Percentiles rank a stretch among this genome's conserved stretches.
Evolutionary conservation across 2,797 vertebrate species (phyloP).

Genomic region (Anniella stebbinsi): DNA sequence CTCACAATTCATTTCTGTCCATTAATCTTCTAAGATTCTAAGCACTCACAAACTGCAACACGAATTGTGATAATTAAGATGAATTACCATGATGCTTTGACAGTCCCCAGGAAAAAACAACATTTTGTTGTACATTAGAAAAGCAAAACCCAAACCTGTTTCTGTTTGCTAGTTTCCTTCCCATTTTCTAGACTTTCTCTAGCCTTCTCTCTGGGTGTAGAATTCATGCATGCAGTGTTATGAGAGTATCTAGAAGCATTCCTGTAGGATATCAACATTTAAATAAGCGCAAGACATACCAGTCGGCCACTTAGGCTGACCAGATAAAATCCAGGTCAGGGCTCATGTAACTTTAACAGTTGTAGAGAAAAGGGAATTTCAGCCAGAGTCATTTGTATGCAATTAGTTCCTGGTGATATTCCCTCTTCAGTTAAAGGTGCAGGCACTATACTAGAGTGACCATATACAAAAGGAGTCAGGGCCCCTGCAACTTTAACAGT

Average conservation of each 20-base stretch:
- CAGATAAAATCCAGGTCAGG: no score
- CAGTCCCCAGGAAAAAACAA: not conserved
- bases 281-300: no score
- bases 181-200: slow-evolving; percentile 24
- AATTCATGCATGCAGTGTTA: not conserved
- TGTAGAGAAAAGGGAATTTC: no score
- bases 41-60: slow-evolving; percentile 47
- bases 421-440: no score
- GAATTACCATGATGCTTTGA: slow-evolving; percentile 53
- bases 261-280: not conserved
- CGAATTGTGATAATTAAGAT: slow-evolving; percentile 68
- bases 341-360: no score
- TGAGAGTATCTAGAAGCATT: slow-evolving; percentile 47
- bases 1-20: slow-evolving; percentile 57
- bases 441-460: no score
- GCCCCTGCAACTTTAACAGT: no score
- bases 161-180: slow-evolving; percentile 22
- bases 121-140: slow-evolving; percentile 35
- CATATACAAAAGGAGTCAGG: no score
- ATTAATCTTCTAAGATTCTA: slow-evolving; percentile 65
- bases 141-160: slow-evolving; percentile 27
- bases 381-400: no score
- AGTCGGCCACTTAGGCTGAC: no score
- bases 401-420: no score
- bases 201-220: rapidly evolving